Evolutionary conservation across 2,888 invertebrate genomes (phyloP).

Genomic region (Polydrusus tereticollis): DNA sequence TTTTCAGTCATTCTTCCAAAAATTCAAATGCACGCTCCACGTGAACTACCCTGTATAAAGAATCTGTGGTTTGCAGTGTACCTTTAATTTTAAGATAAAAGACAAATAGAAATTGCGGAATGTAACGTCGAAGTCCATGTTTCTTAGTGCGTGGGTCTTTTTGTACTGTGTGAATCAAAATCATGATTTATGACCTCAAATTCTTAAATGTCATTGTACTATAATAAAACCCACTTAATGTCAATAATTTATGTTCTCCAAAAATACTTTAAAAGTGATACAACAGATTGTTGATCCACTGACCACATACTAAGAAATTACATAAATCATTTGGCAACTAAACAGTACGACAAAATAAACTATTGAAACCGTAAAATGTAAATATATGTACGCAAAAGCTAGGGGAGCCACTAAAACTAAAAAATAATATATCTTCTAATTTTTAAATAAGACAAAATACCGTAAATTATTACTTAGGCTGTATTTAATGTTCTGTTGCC

Average conservation of each 20-base stretch:
- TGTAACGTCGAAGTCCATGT: slow-evolving; percentile 1
- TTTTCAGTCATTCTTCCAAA: too few species aligned
- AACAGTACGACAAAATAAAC: too few species aligned
- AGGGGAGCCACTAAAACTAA: too few species aligned
- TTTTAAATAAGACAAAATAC: too few species aligned
- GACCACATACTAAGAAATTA: not conserved
- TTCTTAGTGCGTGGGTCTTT: slow-evolving; percentile 25
- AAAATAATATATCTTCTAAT: too few species aligned
- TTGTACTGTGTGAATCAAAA: slow-evolving; percentile 28
- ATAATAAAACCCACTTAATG: slow-evolving; percentile 29
- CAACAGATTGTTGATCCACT: slow-evolving; percentile 20
- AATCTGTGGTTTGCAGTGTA: too few species aligned
- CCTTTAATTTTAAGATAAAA: not conserved
- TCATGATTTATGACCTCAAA: slow-evolving; percentile 14
- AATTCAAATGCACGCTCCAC: too few species aligned
- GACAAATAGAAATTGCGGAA: not conserved
- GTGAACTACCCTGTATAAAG: too few species aligned
- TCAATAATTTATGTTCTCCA: slow-evolving; percentile 34
- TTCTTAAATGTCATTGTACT: slow-evolving; percentile 7
- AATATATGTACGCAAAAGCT: too few species aligned
- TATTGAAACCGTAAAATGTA: too few species aligned
- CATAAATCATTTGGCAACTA: not conserved
- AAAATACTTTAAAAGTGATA: slow-evolving; percentile 39
- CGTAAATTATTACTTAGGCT: too few species aligned
- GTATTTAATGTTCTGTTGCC: too few species aligned